A percentile compares a stretch with the other conserved stretches of the same genome.
These are phyloP conservation scores for Eristalis pertinax DNA, from an alignment of 2,888 invertebrate genomes.

Conservation along the genomic window DNA sequence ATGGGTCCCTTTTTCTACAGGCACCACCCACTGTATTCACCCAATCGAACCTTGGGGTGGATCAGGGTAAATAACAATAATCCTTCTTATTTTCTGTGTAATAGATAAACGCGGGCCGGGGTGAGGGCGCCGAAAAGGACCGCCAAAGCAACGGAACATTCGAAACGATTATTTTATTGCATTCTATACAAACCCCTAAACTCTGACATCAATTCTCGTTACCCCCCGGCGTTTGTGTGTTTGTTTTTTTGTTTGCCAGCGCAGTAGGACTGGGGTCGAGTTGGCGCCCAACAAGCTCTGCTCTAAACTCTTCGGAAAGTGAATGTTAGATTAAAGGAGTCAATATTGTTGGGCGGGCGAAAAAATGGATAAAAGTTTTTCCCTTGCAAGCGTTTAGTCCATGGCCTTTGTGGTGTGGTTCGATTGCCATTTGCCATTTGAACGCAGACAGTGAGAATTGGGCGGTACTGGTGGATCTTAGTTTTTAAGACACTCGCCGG, in stretches of 20 bases:
- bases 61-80: conserved; percentile 68
- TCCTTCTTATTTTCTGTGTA: conserved; percentile 67
- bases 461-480: not conserved
- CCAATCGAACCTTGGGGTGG: conserved; percentile 49
- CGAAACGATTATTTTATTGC: conserved; percentile 70
- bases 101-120: conserved; percentile 52
- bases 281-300: conserved; percentile 44
- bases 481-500: conserved; percentile 41
- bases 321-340: conserved; percentile 69
- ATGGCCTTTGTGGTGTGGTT: conserved; percentile 43
- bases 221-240: conserved; percentile 37
- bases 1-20: conserved; percentile 8
- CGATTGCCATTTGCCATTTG: conserved; percentile 50
- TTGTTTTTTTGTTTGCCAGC: conserved; percentile 24
- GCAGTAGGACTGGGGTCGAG: conserved; percentile 24
- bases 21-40: conserved; percentile 11
- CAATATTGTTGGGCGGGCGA: conserved; percentile 52
- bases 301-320: conserved; percentile 57
- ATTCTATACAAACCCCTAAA: conserved; percentile 66
- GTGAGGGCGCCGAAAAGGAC: conserved; percentile 6
- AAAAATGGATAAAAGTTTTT: conserved; percentile 31
- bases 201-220: conserved; percentile 68
- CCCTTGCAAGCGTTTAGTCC: not conserved
- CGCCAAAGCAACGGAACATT: conserved; percentile 46
- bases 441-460: conserved; percentile 47